Evolutionary conservation across 2,888 invertebrate species (phyloP).

Genomic region (Epinotia demarniana): DNA sequence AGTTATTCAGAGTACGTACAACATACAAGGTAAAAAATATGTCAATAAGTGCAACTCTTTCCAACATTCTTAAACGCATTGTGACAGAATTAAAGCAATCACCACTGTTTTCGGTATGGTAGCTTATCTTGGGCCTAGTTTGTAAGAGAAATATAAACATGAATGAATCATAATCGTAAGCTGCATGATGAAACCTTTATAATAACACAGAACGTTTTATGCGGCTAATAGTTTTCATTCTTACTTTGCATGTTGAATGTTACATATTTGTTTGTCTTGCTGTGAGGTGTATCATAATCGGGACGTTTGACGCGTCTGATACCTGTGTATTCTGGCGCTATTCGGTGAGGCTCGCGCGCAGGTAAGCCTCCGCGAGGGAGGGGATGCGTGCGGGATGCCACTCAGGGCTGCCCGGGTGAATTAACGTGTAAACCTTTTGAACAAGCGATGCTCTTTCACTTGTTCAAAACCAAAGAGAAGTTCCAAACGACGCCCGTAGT

Average conservation of each 20-base stretch:
- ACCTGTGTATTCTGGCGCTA: conserved; percentile 59
- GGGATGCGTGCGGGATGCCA: conserved; percentile 47
- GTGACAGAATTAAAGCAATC: not conserved
- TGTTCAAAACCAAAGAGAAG: not conserved
- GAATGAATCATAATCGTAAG: conserved; percentile 14
- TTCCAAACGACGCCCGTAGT: not conserved
- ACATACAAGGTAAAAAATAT: too few relatives aligned
- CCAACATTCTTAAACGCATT: not conserved
- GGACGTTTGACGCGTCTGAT: conserved; percentile 3
- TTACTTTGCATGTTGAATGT: not conserved
- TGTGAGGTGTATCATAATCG: not conserved
- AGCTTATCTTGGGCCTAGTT: conserved; percentile 2
- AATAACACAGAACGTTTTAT: not conserved
- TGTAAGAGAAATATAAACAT: conserved; percentile 8
- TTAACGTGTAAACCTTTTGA: conserved; percentile 21
- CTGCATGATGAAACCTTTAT: conserved; percentile 5
- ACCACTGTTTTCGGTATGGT: not conserved
- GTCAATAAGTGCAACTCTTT: too few relatives aligned
- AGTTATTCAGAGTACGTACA: too few relatives aligned
- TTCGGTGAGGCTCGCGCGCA: conserved; percentile 65
- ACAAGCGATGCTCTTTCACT: not conserved
- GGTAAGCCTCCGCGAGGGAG: conserved; percentile 71
- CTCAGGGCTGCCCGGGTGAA: conserved; percentile 48
- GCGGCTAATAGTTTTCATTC: not conserved
- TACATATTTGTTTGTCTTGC: not conserved